Percentiles rank a stretch among this genome's conserved stretches.
Conservation (phyloP, 1,140 invertebrate genomes). For the Megalopta genalis region DNA sequence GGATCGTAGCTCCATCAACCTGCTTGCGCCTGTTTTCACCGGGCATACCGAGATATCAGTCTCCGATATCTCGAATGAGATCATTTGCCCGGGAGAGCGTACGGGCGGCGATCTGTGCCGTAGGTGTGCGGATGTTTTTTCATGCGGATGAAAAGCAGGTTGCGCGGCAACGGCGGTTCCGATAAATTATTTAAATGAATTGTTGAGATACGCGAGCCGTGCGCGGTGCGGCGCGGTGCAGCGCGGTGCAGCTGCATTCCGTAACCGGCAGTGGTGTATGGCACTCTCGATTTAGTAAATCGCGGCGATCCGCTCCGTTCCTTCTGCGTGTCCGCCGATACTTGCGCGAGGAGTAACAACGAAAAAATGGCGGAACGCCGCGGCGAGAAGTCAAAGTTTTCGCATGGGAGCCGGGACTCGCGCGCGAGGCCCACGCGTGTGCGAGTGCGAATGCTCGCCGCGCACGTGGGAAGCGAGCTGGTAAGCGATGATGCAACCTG, state of each 20-base stretch:
- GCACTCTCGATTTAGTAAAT: not conserved
- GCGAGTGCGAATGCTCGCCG: slow-evolving; percentile 28
- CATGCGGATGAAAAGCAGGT: slow-evolving; percentile 17
- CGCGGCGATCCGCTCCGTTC: not conserved
- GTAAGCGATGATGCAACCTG: slow-evolving; percentile 46
- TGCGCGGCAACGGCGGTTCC: slow-evolving; percentile 4
- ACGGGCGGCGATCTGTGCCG: not conserved
- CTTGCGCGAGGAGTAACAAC: not conserved
- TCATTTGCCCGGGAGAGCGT: slow-evolving; percentile 8
- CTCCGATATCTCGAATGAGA: slow-evolving; percentile 40
- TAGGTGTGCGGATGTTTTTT: slow-evolving; percentile 27
- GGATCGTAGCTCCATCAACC: slow-evolving; percentile 1
- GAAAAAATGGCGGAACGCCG: not conserved
- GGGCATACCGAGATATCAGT: not conserved
- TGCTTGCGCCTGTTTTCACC: slow-evolving; percentile 26
- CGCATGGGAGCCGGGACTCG: not conserved
- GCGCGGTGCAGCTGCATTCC: not conserved
- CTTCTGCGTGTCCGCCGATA: not conserved
- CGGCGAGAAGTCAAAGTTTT: slow-evolving; percentile 9
- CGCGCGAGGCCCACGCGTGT: slow-evolving; percentile 28
- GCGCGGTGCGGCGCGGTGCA: too few relatives aligned
- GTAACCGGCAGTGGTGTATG: not conserved
- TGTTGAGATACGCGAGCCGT: not conserved
- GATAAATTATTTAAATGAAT: slow-evolving; percentile 42
- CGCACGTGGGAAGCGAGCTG: slow-evolving; percentile 48